phyloP scores from a whole-genome alignment of 2,888 invertebrate species.

The Vesta saturnalis region DNA sequence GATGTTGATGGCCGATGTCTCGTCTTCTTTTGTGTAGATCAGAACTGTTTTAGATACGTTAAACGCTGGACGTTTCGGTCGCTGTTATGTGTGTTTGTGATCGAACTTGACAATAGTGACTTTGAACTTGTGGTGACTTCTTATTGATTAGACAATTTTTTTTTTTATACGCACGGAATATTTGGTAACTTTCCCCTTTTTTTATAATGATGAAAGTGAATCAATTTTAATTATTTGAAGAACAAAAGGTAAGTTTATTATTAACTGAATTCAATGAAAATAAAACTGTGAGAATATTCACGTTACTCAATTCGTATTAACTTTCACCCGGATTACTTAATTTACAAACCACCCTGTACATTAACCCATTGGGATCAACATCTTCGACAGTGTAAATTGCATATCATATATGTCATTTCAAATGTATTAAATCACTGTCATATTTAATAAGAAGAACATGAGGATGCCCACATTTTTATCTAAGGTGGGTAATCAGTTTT shows the following conservation, averaged over 20 bases:
- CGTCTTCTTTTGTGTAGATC: conserved; percentile 34
- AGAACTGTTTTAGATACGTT: conserved; percentile 45
- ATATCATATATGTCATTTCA: no score
- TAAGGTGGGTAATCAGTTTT: no score
- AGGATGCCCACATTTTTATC: neutral
- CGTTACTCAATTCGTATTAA: conserved; percentile 13
- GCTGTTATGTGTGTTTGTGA: neutral
- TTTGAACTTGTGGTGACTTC: conserved; percentile 25
- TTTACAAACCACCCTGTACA: neutral
- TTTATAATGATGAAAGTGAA: conserved; percentile 26
- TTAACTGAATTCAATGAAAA: conserved; percentile 18
- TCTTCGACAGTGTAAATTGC: no score
- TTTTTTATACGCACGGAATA: no score
- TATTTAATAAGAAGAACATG: neutral
- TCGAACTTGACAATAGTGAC: conserved; percentile 26
- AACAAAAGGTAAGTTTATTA: conserved; percentile 25
- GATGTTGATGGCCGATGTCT: conserved; percentile 48
- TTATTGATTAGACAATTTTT: conserved; percentile 26
- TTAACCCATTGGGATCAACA: no score
- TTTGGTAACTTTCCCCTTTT: neutral
- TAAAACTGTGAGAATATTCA: conserved; percentile 22
- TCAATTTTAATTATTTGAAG: neutral
- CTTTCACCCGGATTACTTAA: conserved; percentile 18
- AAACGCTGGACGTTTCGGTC: conserved; percentile 27
- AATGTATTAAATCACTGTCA: neutral